A percentile compares a stretch with the other conserved stretches of the same genome.
Conservation (phyloP, 2,888 invertebrate genomes). For the Stenotaenia linearis region DNA sequence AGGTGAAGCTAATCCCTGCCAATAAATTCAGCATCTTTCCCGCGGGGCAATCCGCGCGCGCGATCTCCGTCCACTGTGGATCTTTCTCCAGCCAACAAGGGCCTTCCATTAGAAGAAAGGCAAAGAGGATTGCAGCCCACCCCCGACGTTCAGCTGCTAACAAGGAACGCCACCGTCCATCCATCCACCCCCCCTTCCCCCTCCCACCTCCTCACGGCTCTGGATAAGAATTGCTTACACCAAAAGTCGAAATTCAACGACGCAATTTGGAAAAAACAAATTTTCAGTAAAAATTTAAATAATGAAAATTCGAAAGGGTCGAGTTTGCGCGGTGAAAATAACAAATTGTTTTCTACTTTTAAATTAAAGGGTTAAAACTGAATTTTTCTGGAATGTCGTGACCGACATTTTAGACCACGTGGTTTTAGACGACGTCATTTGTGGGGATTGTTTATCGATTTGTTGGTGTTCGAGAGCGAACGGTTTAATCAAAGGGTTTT, state of each 20-base stretch:
- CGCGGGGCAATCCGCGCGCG: conserved; percentile 16
- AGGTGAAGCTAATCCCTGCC: conserved; percentile 24
- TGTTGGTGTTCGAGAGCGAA: no score
- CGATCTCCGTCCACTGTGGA: conserved; percentile 21
- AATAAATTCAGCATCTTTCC: conserved; percentile 26
- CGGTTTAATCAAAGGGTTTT: no score
- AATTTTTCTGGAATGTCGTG: no score
- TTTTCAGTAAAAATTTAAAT: no score
- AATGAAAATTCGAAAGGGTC: no score
- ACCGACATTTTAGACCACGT: no score
- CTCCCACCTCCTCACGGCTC: background rate
- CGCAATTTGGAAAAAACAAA: no score
- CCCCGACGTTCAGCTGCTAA: conserved; percentile 20
- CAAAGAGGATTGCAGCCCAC: conserved; percentile 13
- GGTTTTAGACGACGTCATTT: no score
- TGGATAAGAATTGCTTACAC: background rate
- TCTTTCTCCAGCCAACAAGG: conserved; percentile 26
- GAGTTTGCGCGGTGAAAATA: background rate
- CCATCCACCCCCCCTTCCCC: background rate
- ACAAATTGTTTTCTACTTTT: no score
- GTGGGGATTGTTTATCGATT: no score
- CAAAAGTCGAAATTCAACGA: background rate
- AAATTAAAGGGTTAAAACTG: no score
- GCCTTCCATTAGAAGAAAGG: conserved; percentile 26
- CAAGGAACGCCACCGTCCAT: conserved; percentile 8